These are phyloP conservation scores for Ectropis crepuscularia DNA, from an alignment of 2,888 invertebrate genomes.

Conservation along the genomic window DNA sequence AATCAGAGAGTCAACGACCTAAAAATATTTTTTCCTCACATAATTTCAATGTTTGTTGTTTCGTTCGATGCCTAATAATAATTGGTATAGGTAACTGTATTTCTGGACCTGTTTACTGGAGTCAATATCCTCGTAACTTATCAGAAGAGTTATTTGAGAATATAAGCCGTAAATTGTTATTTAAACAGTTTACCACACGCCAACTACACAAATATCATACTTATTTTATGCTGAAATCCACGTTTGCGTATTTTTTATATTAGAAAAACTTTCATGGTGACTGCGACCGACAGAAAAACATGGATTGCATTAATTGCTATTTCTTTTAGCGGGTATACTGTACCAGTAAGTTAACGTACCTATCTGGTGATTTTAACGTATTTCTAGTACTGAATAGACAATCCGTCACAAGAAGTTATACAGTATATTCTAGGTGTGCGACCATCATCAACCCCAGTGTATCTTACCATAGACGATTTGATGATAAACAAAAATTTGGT, in stretches of 20 bases:
- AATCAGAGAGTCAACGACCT: constrained; percentile 46
- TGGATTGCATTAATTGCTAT: too few species aligned
- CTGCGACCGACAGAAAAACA: too few species aligned
- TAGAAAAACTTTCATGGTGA: too few species aligned
- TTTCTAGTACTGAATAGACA: too few species aligned
- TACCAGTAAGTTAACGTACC: too few species aligned
- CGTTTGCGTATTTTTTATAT: neutral
- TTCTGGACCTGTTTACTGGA: constrained; percentile 57
- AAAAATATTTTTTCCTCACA: constrained; percentile 37
- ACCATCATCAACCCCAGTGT: too few species aligned
- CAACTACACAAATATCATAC: constrained; percentile 7
- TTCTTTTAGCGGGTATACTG: too few species aligned
- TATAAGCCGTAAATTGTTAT: constrained; percentile 30
- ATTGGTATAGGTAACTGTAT: constrained; percentile 57
- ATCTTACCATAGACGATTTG: too few species aligned
- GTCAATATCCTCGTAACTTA: constrained; percentile 67
- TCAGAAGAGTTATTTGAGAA: constrained; percentile 18
- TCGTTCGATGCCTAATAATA: constrained; percentile 40
- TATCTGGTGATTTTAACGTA: too few species aligned
- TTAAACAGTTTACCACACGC: constrained; percentile 14
- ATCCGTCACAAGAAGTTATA: too few species aligned
- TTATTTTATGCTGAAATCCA: neutral
- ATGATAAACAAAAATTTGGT: too few species aligned
- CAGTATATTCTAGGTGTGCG: too few species aligned
- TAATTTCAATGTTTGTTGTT: constrained; percentile 39